Evolutionary conservation across 1,140 invertebrate genomes (phyloP).

Genomic region (Sitobion miscanthi): DNA sequence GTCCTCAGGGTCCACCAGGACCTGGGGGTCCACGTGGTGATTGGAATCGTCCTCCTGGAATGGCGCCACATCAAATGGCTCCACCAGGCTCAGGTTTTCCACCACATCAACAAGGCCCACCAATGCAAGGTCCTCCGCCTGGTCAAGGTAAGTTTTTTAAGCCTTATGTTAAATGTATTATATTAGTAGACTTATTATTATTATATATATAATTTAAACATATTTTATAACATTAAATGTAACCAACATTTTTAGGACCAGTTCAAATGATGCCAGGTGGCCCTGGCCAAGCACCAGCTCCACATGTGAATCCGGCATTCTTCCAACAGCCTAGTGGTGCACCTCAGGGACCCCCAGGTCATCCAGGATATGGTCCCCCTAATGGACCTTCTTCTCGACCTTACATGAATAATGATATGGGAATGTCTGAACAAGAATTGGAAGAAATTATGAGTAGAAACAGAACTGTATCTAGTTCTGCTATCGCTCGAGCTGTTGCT

Average conservation of each 20-base stretch:
- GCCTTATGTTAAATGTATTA: neutral
- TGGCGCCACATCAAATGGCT: constrained; percentile 57
- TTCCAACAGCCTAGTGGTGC: constrained; percentile 75
- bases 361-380: constrained; percentile 68
- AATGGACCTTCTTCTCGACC: constrained; percentile 59
- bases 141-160: constrained; percentile 62
- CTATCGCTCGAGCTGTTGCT: constrained; percentile 94
- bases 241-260: neutral
- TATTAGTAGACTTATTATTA: neutral
- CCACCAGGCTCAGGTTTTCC: constrained; percentile 56
- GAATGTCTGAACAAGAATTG: constrained; percentile 91
- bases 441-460: constrained; percentile 98
- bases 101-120: constrained; percentile 61
- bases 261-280: constrained; percentile 60
- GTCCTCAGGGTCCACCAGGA: constrained; percentile 67
- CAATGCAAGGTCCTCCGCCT: constrained; percentile 77
- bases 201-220: neutral
- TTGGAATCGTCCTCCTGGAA: constrained; percentile 76
- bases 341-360: constrained; percentile 66
- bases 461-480: constrained; percentile 94
- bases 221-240: neutral
- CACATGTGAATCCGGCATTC: constrained; percentile 96
- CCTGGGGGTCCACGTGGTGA: constrained; percentile 70
- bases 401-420: constrained; percentile 64
- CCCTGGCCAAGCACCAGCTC: constrained; percentile 74